Evolutionary conservation across 2,888 invertebrate genomes (phyloP).

Genomic region (Folsomia manolachei): DNA sequence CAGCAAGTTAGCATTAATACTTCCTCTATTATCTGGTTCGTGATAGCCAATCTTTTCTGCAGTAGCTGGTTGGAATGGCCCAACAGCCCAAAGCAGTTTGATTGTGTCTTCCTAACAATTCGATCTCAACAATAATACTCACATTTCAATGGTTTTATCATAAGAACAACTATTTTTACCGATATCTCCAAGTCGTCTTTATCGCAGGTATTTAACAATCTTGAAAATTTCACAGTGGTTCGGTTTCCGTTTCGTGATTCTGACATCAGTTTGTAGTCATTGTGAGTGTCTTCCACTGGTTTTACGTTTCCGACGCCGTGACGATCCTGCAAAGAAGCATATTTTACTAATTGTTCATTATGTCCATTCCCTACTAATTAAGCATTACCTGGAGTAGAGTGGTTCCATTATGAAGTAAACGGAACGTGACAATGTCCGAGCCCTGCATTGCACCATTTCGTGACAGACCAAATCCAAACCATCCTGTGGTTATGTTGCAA

Average conservation of each 20-base stretch:
- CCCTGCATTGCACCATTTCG: not conserved
- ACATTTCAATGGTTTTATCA: no score
- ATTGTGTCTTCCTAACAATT: not conserved
- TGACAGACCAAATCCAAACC: not conserved
- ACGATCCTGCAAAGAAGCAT: not conserved
- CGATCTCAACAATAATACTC: not conserved
- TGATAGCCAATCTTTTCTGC: not conserved
- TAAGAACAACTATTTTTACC: no score
- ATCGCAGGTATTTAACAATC: slow-evolving; percentile 1
- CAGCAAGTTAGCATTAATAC: not conserved
- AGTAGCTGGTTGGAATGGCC: not conserved
- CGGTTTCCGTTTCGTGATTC: not conserved
- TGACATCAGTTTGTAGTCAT: not conserved
- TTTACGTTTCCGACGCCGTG: not conserved
- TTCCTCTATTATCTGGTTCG: not conserved
- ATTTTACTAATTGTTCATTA: not conserved
- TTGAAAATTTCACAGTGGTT: not conserved
- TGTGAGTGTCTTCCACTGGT: not conserved
- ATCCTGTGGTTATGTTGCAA: not conserved
- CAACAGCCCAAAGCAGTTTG: not conserved
- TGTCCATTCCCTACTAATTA: no score
- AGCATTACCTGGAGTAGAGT: not conserved
- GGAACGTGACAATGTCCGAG: not conserved
- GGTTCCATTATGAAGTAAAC: not conserved
- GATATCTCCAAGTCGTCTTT: not conserved